Percentiles rank a stretch among this genome's conserved stretches.
These are phyloP conservation scores for Harpalus rubripes DNA, from an alignment of 2,888 invertebrate species.

Conservation along the genomic window DNA sequence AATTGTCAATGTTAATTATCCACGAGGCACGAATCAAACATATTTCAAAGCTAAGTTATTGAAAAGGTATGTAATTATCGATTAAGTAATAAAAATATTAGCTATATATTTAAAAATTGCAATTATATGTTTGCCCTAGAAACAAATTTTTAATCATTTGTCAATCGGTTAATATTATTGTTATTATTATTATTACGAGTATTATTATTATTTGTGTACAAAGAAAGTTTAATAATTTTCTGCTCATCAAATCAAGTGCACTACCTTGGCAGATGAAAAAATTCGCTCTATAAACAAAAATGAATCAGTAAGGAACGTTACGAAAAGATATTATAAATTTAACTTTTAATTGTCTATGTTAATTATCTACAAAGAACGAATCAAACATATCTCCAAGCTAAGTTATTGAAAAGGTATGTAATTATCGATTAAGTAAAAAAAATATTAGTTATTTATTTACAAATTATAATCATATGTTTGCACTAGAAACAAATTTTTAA, in stretches of 20 bases:
- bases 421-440: slow-evolving; percentile 21
- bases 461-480: slow-evolving; percentile 21
- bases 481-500: not conserved
- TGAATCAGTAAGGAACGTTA: slow-evolving; percentile 14
- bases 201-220: too few species aligned
- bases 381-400: slow-evolving; percentile 1
- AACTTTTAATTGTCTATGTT: slow-evolving; percentile 3
- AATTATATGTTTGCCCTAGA: slow-evolving; percentile 7
- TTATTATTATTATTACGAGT: too few species aligned
- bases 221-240: slow-evolving; percentile 53
- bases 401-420: slow-evolving; percentile 3
- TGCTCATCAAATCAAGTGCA: slow-evolving; percentile 60
- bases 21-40: not conserved
- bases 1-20: slow-evolving; percentile 30
- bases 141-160: slow-evolving; percentile 8
- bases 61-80: slow-evolving; percentile 10
- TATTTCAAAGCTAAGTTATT: slow-evolving; percentile 11
- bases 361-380: slow-evolving; percentile 20
- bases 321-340: slow-evolving; percentile 11
- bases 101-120: slow-evolving; percentile 7
- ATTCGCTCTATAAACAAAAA: too few species aligned
- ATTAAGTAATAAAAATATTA: slow-evolving; percentile 22
- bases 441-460: slow-evolving; percentile 28
- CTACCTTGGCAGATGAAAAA: slow-evolving; percentile 34
- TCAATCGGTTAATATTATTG: not conserved